Evolutionary conservation across 2,797 vertebrate genomes (phyloP), one percentile per base, ranked within the genome.

Genomic region (Sarcoramphus papa): DNA sequence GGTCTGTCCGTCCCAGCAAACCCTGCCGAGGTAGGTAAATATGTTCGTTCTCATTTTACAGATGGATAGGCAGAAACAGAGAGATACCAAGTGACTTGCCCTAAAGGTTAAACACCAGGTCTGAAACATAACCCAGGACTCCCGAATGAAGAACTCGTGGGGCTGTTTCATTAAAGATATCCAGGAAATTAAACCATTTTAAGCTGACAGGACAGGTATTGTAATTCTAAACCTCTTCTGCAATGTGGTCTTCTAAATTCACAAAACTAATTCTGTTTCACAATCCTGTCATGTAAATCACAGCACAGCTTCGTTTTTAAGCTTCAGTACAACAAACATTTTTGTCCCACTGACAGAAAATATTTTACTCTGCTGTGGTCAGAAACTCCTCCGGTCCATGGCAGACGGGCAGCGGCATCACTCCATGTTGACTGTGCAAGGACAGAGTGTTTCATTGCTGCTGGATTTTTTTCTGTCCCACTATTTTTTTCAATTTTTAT

Each of bases 51-150:
- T 94, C 74, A 45, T 97, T 97, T 97, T 93, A 95, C 96, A 97
- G 97, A 95, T 91, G 90, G 94, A 85, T 97, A 96, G 94, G 90
- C 94, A 92, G 90, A 97, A 91, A 97, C 90, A 96, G 77, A 72
- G 92, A 91, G 88, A 91, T 93, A 93, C 83, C 78, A 68, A 96
- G 81, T 82, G 74, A 85, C 92, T 93, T 96, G 92, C 95, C 93
- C 92, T 92, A 91, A 92, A 97, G 94, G 95, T 96, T 95, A 97
- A 97, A 96, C 92, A 88, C 57, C 51, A 60, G 30, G 41, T 88
- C 83, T 87, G 82, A 90, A 94, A 93, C 72, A 30, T 81, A 94
- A 97, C 88, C 47, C 56, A 48, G 68, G 64, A 33, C 48, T 88
- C 53, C 5, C 0, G 3, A 56, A 2, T 72, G 73, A 86, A 60